Evolutionary conservation across 2,113 vertebrate genomes (phyloP).

Genomic region (Phodopus roborovskii): DNA sequence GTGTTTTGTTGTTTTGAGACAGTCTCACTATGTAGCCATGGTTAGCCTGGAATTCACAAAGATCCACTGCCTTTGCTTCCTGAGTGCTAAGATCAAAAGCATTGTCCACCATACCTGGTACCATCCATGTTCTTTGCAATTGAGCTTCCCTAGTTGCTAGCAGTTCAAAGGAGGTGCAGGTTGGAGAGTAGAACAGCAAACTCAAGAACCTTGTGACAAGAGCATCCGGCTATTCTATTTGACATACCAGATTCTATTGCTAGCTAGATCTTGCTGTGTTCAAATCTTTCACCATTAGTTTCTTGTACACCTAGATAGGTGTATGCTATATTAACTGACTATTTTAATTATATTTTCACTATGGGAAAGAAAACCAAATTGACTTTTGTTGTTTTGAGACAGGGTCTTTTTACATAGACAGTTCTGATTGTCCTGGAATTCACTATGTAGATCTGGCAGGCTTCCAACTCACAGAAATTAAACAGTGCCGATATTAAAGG

Average conservation of each 20-base stretch:
- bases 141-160: slow-evolving; percentile 6
- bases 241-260: background rate
- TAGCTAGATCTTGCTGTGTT: background rate
- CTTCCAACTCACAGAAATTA: background rate
- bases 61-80: background rate
- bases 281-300: slow-evolving; percentile 7
- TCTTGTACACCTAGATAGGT: background rate
- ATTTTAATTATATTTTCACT: slow-evolving; percentile 25
- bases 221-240: background rate
- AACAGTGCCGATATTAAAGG: background rate
- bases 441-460: background rate
- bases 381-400: background rate
- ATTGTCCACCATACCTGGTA: background rate
- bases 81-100: background rate
- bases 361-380: background rate
- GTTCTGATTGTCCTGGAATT: background rate
- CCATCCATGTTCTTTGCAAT: background rate
- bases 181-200: slow-evolving; percentile 14
- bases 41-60: background rate
- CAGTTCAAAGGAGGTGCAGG: background rate
- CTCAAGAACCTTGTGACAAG: slow-evolving; percentile 17
- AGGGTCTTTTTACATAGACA: background rate
- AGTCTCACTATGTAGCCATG: background rate
- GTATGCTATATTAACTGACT: background rate
- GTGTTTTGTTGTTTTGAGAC: background rate